A percentile compares a stretch with the other conserved stretches of the same genome.
Evolutionary conservation across 2,113 vertebrate genomes (phyloP).

Genomic region (Regulus satrapa): DNA sequence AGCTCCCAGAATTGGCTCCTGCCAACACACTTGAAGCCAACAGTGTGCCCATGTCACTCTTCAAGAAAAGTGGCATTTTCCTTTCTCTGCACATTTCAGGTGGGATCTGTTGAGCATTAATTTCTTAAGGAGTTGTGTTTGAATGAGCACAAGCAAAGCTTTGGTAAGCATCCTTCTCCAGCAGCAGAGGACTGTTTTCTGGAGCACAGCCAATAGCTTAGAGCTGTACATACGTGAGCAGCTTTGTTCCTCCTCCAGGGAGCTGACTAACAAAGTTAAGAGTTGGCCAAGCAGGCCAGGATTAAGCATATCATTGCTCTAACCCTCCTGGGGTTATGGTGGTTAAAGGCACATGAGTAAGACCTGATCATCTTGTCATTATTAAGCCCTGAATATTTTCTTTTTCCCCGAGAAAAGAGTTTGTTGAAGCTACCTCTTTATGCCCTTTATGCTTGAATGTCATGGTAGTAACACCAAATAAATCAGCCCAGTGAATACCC

Average conservation of each 20-base stretch:
- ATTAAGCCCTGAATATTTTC: neutral
- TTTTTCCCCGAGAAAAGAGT: neutral
- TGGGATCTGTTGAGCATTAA: neutral
- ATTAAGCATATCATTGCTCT: conserved; percentile 14
- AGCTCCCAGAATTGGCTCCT: neutral
- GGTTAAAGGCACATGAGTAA: neutral
- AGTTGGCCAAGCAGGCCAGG: neutral
- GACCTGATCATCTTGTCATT: neutral
- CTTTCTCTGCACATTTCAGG: neutral
- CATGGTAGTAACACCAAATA: neutral
- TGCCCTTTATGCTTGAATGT: neutral
- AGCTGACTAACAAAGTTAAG: conserved; percentile 31
- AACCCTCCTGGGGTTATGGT: neutral
- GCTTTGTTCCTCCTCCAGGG: conserved; percentile 26
- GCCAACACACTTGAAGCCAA: neutral
- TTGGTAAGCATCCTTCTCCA: neutral
- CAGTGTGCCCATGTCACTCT: fast-evolving
- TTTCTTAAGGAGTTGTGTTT: neutral
- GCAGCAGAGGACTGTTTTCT: neutral
- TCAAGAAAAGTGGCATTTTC: neutral
- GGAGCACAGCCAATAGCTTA: conserved; percentile 22
- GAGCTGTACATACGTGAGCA: neutral
- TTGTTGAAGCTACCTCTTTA: neutral
- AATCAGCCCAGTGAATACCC: neutral
- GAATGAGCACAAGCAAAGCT: neutral